Evolutionary conservation across 2,797 vertebrate species (phyloP).

Genomic region (Scyliorhinus canicula): DNA sequence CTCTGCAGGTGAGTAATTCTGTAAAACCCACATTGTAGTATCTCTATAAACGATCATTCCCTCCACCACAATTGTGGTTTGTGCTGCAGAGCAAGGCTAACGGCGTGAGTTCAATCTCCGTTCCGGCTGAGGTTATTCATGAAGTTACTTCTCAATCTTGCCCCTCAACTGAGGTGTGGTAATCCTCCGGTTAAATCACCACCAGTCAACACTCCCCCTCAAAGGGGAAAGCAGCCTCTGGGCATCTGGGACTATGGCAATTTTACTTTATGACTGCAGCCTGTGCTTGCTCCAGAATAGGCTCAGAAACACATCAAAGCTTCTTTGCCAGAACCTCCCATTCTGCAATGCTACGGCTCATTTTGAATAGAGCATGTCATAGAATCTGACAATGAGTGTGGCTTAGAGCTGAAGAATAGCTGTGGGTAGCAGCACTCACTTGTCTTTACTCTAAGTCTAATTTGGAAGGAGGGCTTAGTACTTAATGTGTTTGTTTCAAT

Average conservation of each 20-base stretch:
- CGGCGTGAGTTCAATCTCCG: no score
- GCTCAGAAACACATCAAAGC: background rate
- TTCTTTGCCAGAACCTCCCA: background rate
- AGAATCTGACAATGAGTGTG: background rate
- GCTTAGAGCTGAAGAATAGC: background rate
- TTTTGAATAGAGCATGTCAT: background rate
- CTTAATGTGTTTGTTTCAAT: background rate
- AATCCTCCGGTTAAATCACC: no score
- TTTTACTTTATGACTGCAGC: no score
- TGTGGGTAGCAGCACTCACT: background rate
- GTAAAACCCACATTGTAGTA: background rate
- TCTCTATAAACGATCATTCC: background rate
- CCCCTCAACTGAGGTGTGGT: no score
- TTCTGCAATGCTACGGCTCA: background rate
- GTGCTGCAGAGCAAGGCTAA: no score
- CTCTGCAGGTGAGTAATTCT: slow-evolving; percentile 74
- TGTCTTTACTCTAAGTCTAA: background rate
- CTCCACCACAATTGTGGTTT: no score
- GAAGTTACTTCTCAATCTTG: no score
- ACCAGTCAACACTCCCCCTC: no score
- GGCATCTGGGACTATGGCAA: no score
- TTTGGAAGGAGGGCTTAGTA: background rate
- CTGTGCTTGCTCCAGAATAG: background rate
- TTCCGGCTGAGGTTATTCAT: no score
- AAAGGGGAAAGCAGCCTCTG: no score